Evolutionary conservation across 2,113 vertebrate genomes (phyloP).

Genomic region (Oenanthe melanoleuca): DNA sequence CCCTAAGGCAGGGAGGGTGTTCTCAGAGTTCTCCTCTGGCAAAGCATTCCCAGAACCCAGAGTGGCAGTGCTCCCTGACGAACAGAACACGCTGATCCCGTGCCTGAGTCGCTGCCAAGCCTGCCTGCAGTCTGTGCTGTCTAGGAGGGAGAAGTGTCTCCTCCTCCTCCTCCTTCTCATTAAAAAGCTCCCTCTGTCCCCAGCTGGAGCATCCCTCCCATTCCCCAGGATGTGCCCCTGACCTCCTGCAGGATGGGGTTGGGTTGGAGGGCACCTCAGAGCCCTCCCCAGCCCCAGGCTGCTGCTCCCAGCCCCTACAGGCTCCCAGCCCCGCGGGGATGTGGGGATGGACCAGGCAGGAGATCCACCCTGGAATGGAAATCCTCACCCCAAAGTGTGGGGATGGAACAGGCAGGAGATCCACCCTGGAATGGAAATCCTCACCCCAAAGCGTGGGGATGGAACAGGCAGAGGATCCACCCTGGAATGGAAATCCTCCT

Average conservation of each 20-base stretch:
- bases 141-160: constrained; percentile 53
- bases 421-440: too few species aligned
- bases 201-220: background rate
- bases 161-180: constrained; percentile 51
- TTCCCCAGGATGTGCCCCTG: background rate
- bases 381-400: fast-evolving
- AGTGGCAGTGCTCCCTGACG: constrained; percentile 34
- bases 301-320: too few species aligned
- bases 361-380: background rate
- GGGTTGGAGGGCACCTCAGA: too few species aligned
- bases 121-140: constrained; percentile 62
- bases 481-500: too few species aligned
- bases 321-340: fast-evolving
- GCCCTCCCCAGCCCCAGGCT: too few species aligned
- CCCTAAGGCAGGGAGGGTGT: background rate
- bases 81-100: constrained; percentile 43
- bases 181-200: constrained; percentile 10
- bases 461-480: too few species aligned
- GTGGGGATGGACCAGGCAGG: fast-evolving
- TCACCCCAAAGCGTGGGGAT: too few species aligned
- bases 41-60: background rate
- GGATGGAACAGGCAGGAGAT: too few species aligned
- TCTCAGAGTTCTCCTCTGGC: fast-evolving
- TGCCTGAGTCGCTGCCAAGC: constrained; percentile 58
- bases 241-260: fast-evolving